Conservation (phyloP, 2,797 vertebrate species). For the Acrossocheilus fasciatus region DNA sequence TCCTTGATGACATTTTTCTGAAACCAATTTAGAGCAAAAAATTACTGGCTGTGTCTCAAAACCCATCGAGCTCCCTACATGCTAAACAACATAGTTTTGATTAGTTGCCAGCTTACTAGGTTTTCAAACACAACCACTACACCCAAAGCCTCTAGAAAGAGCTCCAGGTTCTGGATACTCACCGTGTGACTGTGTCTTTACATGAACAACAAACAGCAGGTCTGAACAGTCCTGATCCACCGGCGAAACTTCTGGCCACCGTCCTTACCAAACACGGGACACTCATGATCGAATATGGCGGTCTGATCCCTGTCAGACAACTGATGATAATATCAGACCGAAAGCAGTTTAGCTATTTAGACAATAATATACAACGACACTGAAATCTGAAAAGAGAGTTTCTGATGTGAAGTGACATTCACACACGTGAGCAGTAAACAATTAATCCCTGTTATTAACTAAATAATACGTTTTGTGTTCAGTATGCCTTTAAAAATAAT, state of each 20-base stretch:
- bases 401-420: background rate
- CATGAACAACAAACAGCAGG: conserved; percentile 70
- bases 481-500: background rate
- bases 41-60: background rate
- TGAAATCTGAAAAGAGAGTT: background rate
- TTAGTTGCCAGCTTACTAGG: background rate
- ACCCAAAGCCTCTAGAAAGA: background rate
- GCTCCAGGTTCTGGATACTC: background rate
- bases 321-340: background rate
- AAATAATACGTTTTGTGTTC: background rate
- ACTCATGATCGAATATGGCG: conserved; percentile 24
- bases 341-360: background rate
- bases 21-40: conserved; percentile 61
- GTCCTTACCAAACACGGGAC: conserved; percentile 5
- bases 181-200: conserved; percentile 19
- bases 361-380: background rate
- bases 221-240: conserved; percentile 79
- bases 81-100: background rate
- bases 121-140: background rate
- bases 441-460: background rate
- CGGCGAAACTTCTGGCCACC: conserved; percentile 38
- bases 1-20: conserved; percentile 83
- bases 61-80: background rate
- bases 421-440: background rate
- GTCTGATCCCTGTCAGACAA: background rate